Conservation (phyloP, 2,113 vertebrate species). For the Centropus unirufus region DNA sequence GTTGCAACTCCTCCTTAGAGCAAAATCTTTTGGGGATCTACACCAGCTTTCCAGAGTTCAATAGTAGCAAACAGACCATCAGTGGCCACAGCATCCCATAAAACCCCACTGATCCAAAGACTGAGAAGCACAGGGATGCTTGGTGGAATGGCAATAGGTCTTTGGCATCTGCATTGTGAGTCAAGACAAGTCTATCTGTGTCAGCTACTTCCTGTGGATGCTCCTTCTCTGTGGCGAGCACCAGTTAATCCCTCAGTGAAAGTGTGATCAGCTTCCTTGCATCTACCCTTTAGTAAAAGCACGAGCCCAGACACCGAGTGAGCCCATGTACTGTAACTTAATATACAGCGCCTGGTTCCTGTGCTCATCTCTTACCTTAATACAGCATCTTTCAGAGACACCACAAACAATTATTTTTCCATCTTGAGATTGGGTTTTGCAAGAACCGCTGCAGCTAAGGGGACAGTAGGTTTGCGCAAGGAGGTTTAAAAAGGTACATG, state of each 20-base stretch:
- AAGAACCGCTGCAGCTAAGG: background rate
- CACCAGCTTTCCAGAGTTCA: background rate
- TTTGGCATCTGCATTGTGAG: slow-evolving; percentile 26
- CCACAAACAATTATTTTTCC: background rate
- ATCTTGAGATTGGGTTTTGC: background rate
- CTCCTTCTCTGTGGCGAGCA: background rate
- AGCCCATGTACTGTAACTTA: slow-evolving; percentile 30
- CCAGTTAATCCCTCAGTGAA: slow-evolving; percentile 50
- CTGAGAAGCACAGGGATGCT: background rate
- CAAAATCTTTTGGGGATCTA: background rate
- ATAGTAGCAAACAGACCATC: background rate
- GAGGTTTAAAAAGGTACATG: background rate
- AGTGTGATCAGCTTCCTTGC: slow-evolving; percentile 60
- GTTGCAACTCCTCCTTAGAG: background rate
- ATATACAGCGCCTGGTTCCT: slow-evolving; percentile 39
- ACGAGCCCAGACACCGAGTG: background rate
- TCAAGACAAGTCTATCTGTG: slow-evolving; percentile 5
- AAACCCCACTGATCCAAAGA: background rate
- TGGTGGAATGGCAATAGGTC: background rate
- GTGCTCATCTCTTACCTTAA: background rate
- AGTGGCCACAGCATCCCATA: background rate
- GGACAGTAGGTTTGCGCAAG: background rate
- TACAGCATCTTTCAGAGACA: background rate
- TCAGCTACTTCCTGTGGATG: slow-evolving; percentile 21
- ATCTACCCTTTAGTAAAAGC: slow-evolving; percentile 4